Percentiles rank a stretch among this genome's conserved stretches.
These are phyloP conservation scores for Protonibea diacanthus DNA, from an alignment of 2,797 vertebrate species.

Conservation along the genomic window DNA sequence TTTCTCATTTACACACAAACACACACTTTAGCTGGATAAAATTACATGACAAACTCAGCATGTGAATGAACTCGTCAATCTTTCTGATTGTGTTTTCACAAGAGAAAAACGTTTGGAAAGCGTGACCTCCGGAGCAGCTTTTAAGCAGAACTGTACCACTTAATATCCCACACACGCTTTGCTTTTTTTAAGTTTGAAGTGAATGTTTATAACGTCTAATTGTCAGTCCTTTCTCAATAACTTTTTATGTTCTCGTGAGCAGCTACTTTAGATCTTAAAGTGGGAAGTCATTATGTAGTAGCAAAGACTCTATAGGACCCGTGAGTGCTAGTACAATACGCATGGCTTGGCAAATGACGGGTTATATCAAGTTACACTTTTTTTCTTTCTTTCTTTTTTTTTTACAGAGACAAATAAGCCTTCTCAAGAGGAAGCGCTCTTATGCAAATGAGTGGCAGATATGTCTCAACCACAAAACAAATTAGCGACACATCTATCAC, in stretches of 20 bases:
- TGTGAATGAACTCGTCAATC: constrained; percentile 43
- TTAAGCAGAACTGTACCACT: background rate
- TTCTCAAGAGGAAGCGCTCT: constrained; percentile 7
- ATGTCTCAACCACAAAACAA: constrained; percentile 59
- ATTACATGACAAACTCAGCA: constrained; percentile 13
- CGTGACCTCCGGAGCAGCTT: background rate
- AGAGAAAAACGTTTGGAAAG: background rate
- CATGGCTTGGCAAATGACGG: constrained; percentile 25
- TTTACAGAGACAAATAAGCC: constrained; percentile 39
- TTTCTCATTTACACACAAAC: constrained; percentile 10
- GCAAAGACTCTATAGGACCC: constrained; percentile 20
- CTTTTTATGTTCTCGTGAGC: background rate
- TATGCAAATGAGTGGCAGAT: constrained; percentile 57
- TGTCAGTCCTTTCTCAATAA: background rate
- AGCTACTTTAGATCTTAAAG: constrained; percentile 8
- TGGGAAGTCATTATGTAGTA: constrained; percentile 21
- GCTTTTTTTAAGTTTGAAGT: background rate
- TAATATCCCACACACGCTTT: background rate
- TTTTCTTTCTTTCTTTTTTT: constrained; percentile 1
- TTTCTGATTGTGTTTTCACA: constrained; percentile 34
- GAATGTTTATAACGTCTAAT: background rate
- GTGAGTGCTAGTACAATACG: background rate
- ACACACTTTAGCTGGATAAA: background rate
- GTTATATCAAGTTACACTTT: constrained; percentile 13
- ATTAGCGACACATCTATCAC: constrained; percentile 65